phyloP scores from a whole-genome alignment of 2,113 vertebrate genomes.

The Bubalus kerabau region DNA sequence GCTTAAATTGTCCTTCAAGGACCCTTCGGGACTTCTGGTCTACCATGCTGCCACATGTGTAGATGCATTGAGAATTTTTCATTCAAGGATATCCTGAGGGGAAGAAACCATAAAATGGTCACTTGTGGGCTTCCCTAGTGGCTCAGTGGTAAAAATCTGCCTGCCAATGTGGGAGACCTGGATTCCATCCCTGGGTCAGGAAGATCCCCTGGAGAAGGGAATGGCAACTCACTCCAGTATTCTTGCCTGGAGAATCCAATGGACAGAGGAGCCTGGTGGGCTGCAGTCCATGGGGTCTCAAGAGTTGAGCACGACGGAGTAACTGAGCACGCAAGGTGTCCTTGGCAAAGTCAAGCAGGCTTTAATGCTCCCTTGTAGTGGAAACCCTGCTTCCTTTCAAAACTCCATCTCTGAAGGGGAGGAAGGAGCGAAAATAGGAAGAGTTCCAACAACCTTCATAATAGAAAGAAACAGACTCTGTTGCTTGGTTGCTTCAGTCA shows the following conservation, averaged over 20 bases:
- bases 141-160: neutral
- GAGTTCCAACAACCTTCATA: neutral
- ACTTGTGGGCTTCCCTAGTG: neutral
- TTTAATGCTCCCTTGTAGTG: neutral
- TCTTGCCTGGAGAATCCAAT: neutral
- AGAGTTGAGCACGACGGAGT: rapidly evolving
- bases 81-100: neutral
- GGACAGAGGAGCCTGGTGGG: neutral
- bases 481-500: rapidly evolving
- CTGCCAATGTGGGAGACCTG: neutral
- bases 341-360: neutral
- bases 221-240: neutral
- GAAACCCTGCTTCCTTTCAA: neutral
- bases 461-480: neutral
- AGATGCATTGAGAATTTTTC: no score
- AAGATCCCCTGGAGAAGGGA: neutral
- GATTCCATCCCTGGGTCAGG: neutral
- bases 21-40: neutral
- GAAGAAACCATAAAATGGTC: neutral
- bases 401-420: neutral
- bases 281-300: neutral
- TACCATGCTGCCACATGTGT: rapidly evolving
- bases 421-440: rapidly evolving
- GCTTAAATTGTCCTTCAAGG: neutral
- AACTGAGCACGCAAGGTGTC: neutral